A percentile compares a stretch with the other conserved stretches of the same genome.
These are phyloP conservation scores for Perognathus longimembris DNA, from an alignment of 2,113 vertebrate genomes.

Conservation along the genomic window DNA sequence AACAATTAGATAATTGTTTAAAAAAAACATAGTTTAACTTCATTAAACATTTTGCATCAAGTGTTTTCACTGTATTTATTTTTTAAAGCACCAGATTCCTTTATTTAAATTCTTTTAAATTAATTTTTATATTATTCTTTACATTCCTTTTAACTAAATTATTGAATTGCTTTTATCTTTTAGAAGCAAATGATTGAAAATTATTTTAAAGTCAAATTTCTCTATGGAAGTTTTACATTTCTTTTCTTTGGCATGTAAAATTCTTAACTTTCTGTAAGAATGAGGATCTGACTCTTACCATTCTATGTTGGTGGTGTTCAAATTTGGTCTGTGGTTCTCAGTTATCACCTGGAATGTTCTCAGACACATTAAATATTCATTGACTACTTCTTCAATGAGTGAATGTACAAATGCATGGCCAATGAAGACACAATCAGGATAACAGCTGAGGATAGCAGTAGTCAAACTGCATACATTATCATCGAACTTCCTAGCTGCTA, in stretches of 20 bases:
- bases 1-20: neutral
- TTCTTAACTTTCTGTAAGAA: constrained; percentile 10
- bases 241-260: constrained; percentile 21
- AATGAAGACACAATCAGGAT: neutral
- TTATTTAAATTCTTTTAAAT: too few species aligned
- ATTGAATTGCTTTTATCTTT: constrained; percentile 28
- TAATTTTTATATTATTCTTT: too few species aligned
- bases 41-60: neutral
- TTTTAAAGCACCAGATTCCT: too few species aligned
- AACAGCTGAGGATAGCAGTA: neutral
- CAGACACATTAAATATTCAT: neutral
- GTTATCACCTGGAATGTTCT: neutral
- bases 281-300: neutral
- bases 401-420: neutral
- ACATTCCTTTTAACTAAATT: neutral
- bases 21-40: neutral
- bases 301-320: neutral
- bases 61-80: too few species aligned
- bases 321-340: neutral
- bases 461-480: constrained; percentile 54
- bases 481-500: neutral
- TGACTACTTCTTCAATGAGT: neutral
- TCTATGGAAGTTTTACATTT: constrained; percentile 40
- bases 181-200: neutral
- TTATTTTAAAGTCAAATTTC: neutral